A percentile compares a stretch with the other conserved stretches of the same genome.
These are phyloP conservation scores for Leptopilina drosophilae DNA, from an alignment of 2,888 invertebrate genomes.

Conservation along the genomic window DNA sequence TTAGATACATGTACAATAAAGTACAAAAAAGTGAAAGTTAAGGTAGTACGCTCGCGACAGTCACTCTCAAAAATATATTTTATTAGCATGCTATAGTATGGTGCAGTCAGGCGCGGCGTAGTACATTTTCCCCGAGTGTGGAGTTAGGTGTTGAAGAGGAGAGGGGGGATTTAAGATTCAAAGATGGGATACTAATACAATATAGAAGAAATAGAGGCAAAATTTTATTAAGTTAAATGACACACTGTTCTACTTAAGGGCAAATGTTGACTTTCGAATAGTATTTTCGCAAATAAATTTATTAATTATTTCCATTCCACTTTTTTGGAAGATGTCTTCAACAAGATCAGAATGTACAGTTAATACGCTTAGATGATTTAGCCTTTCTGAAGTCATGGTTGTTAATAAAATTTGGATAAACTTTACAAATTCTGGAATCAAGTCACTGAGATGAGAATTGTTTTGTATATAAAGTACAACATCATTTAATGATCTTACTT, in stretches of 20 bases:
- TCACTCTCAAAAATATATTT: too few species aligned
- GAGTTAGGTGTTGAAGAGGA: too few species aligned
- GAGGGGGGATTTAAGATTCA: not conserved
- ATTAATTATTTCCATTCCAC: not conserved
- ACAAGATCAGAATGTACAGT: conserved; percentile 17
- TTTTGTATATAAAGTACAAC: too few species aligned
- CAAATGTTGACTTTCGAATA: not conserved
- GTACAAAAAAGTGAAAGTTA: too few species aligned
- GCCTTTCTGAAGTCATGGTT: conserved; percentile 23
- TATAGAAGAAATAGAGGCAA: not conserved
- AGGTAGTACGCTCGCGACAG: too few species aligned
- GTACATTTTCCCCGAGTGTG: too few species aligned
- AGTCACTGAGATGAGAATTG: too few species aligned
- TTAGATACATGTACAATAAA: too few species aligned
- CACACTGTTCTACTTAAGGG: not conserved
- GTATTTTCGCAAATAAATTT: not conserved
- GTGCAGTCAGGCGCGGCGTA: too few species aligned
- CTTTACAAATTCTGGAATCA: too few species aligned
- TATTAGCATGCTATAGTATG: too few species aligned
- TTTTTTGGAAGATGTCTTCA: not conserved
- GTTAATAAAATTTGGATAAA: not conserved
- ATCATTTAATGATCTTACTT: not conserved
- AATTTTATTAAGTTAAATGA: not conserved
- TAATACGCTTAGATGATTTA: conserved; percentile 17
- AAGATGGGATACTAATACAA: not conserved